A percentile compares a stretch with the other conserved stretches of the same genome.
Conservation (phyloP, 2,113 vertebrate genomes). For the Lontra canadensis region DNA sequence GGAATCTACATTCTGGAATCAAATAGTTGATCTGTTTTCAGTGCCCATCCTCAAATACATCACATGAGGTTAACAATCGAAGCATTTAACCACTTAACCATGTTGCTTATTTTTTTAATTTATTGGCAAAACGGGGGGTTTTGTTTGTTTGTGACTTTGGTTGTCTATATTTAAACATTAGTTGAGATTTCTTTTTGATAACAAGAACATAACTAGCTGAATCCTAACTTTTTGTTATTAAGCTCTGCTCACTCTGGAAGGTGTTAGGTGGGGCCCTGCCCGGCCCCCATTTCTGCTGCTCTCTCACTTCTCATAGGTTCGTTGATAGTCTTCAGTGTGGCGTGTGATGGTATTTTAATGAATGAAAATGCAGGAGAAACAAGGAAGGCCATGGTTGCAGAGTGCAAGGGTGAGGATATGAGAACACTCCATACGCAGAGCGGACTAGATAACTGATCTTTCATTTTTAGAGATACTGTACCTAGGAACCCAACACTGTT, state of each 20-base stretch:
- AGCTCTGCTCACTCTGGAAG: slow-evolving; percentile 22
- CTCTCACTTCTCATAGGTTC: neutral
- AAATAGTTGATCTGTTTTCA: slow-evolving; percentile 84
- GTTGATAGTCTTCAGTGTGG: slow-evolving; percentile 23
- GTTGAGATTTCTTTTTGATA: slow-evolving; percentile 50
- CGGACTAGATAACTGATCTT: slow-evolving; percentile 24
- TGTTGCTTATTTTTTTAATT: slow-evolving; percentile 32
- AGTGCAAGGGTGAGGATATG: neutral
- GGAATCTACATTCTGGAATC: slow-evolving; percentile 16
- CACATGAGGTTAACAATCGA: slow-evolving; percentile 72
- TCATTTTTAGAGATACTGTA: slow-evolving; percentile 20
- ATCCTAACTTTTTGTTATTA: slow-evolving; percentile 55
- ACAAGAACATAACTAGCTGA: slow-evolving; percentile 42
- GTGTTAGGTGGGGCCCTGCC: neutral
- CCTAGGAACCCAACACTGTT: slow-evolving; percentile 1
- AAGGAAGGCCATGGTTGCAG: neutral
- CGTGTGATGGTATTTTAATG: neutral
- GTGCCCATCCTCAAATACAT: slow-evolving; percentile 78
- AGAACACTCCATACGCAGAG: neutral
- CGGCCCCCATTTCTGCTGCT: neutral
- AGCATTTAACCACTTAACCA: slow-evolving; percentile 79
- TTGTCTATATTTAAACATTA: slow-evolving; percentile 41
- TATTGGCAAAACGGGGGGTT: slow-evolving; percentile 45
- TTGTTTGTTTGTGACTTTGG: slow-evolving; percentile 28
- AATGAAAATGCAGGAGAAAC: neutral